Conservation (phyloP, 2,888 invertebrate species). For the Drosophila prostipennis region DNA sequence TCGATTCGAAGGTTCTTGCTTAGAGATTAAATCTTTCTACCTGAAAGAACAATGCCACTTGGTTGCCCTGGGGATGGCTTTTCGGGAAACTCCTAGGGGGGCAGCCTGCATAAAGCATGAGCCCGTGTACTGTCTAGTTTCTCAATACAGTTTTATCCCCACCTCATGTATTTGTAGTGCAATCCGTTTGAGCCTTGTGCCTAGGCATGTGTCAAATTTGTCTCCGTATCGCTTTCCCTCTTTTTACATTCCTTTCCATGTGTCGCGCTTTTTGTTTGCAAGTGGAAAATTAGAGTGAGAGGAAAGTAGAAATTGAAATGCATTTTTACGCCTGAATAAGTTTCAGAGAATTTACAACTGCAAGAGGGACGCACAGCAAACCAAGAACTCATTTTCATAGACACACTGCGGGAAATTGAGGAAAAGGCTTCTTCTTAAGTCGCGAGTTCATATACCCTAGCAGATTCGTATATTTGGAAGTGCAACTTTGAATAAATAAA, state of each 20-base stretch:
- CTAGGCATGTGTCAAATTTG: constrained; percentile 72
- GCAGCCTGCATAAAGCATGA: constrained; percentile 71
- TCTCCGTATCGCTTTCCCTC: constrained; percentile 15
- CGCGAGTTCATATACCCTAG: no score
- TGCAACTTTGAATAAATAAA: no score
- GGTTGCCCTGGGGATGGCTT: constrained; percentile 39
- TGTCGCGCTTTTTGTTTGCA: constrained; percentile 51
- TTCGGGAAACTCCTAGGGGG: constrained; percentile 6
- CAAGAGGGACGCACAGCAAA: neutral
- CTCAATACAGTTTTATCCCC: constrained; percentile 32
- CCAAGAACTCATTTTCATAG: neutral
- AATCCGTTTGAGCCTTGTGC: constrained; percentile 59
- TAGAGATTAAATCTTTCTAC: constrained; percentile 46
- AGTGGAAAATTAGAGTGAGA: constrained; percentile 21
- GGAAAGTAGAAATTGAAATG: constrained; percentile 63
- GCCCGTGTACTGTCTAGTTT: constrained; percentile 36
- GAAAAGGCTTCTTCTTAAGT: neutral
- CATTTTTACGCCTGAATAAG: constrained; percentile 64
- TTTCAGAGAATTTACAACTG: constrained; percentile 56
- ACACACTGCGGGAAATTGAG: neutral
- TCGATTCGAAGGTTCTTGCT: constrained; percentile 22
- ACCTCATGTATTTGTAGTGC: constrained; percentile 41
- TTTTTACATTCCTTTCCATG: constrained; percentile 10
- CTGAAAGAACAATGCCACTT: constrained; percentile 48
- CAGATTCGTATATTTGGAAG: no score